Evolutionary conservation across 2,888 invertebrate species (phyloP), one percentile per base, ranked within the genome.

Genomic region (Aquatica leii): DNA sequence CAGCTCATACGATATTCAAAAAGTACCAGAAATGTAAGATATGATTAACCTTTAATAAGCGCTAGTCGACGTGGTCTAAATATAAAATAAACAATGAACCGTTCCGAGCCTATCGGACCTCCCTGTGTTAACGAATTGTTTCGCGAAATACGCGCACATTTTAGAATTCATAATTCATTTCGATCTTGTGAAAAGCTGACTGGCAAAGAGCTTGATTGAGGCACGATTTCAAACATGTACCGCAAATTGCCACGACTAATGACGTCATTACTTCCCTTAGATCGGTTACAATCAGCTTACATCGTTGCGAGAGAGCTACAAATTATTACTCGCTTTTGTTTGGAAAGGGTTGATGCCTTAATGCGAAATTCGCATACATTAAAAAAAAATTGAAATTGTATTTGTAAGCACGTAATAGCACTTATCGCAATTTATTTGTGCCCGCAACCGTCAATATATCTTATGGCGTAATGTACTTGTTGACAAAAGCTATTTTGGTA

Each of bases 161-260:
- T 24, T 24, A 24, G 24, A 14, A 18, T 46, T 46, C 20, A 18
- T 46, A 46, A 63, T 63, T 59, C 56, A 64, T 59, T 46, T 51
- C 20, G 31, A 43, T 53, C 58, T 48, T n/a, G 37, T 54, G 57
- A 57, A 61, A 53, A 24, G 52, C 50, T 60, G 48, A 20, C 61
- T 61, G 52, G 54, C 35, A 65, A 52, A 52, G 53, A 51, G 61
- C 54, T 65, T 65, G 61, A 65, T 62, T 62, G 65, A 48, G 62
- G 60, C 61, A 59, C 56, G 65, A 65, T 61, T 61, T 65, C 61
- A 65, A 65, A 65, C 65, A 61, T 62, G 50, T 59, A 65, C 65
- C 65, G 62, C 65, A 65, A 65, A 65, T 65, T 65, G 65, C 65
- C 50, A 46, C 56, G 55, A 65, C 62, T 65, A 65, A 65, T 65